Evolutionary conservation across 1,140 invertebrate species (phyloP).

Genomic region (Aphidius ervi): DNA sequence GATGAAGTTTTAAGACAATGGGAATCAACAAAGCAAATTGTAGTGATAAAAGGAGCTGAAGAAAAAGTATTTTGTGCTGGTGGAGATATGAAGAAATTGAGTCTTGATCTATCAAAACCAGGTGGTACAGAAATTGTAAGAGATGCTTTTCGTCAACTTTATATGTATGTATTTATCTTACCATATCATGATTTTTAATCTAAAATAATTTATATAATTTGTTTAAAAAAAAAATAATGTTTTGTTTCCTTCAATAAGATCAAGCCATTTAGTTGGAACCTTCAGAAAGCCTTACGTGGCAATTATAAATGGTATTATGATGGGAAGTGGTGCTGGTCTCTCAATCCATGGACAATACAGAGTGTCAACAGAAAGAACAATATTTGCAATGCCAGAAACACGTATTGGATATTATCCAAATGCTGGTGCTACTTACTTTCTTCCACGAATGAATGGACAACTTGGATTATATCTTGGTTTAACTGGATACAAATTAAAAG

Average conservation of each 20-base stretch:
- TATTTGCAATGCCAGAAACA: slow-evolving; percentile 99
- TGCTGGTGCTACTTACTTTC: slow-evolving; percentile 90
- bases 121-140: slow-evolving; percentile 60
- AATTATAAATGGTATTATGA: slow-evolving; percentile 93
- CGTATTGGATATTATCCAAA: slow-evolving; percentile 95
- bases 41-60: slow-evolving; percentile 89
- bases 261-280: slow-evolving; percentile 75
- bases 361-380: slow-evolving; percentile 86
- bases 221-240: too few species aligned
- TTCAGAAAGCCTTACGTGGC: slow-evolving; percentile 91
- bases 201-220: too few species aligned
- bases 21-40: slow-evolving; percentile 75
- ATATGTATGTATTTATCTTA: slow-evolving; percentile 54
- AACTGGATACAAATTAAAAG: slow-evolving; percentile 74
- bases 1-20: slow-evolving; percentile 78
- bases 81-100: slow-evolving; percentile 71
- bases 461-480: slow-evolving; percentile 91
- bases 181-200: too few species aligned
- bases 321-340: slow-evolving; percentile 98
- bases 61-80: slow-evolving; percentile 98
- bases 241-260: too few species aligned
- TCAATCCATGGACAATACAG: slow-evolving; percentile 91
- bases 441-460: slow-evolving; percentile 80
- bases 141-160: slow-evolving; percentile 89
- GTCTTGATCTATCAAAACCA: slow-evolving; percentile 37